Conservation (phyloP, 2,113 vertebrate species). For the Dinomys branickii region DNA sequence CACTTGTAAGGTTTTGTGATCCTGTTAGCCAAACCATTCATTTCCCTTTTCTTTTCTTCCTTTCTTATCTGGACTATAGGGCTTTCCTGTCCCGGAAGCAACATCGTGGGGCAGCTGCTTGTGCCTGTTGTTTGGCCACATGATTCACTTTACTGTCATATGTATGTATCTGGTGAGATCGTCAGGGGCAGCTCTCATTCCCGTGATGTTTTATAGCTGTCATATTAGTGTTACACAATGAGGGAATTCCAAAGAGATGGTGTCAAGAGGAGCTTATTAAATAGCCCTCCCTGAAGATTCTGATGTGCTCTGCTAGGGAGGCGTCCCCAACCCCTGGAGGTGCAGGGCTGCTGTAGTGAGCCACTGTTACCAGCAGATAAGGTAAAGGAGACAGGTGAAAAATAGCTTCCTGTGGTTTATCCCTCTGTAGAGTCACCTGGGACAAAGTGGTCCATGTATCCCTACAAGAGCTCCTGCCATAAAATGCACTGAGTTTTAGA, state of each 20-base stretch:
- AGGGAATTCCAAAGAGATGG: background rate
- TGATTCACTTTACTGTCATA: background rate
- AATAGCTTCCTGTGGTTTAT: background rate
- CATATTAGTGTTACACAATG: background rate
- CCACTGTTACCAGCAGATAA: fast-evolving
- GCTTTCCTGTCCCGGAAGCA: background rate
- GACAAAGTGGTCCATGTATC: background rate
- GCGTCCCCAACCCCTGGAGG: background rate
- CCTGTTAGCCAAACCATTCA: background rate
- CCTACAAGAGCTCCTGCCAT: background rate
- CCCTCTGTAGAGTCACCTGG: background rate
- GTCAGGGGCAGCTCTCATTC: background rate
- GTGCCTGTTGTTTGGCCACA: background rate
- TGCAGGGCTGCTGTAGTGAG: background rate
- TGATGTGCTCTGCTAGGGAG: background rate
- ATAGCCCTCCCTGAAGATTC: background rate
- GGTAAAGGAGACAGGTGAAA: background rate
- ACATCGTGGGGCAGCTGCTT: too few species aligned
- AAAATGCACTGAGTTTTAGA: background rate
- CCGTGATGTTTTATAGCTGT: background rate
- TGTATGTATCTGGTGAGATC: background rate
- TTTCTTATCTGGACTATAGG: background rate
- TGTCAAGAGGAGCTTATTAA: background rate
- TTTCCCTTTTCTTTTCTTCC: background rate
- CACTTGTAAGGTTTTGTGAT: background rate